These are phyloP conservation scores for Mesocentrotus franciscanus DNA, from an alignment of 53 echinoderm and acorn worm species.

Conservation along the genomic window DNA sequence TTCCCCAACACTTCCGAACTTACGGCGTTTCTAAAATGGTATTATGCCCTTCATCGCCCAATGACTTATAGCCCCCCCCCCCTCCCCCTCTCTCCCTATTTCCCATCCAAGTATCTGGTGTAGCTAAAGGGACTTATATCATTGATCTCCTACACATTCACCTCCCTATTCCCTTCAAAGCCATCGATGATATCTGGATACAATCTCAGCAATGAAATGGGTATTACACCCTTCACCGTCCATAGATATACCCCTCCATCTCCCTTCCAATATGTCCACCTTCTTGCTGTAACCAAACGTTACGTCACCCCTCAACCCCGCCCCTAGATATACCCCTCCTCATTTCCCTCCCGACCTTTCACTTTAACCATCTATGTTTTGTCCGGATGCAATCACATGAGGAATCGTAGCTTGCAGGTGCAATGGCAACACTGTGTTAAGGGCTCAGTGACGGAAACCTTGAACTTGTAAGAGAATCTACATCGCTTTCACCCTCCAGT, in stretches of 20 bases:
- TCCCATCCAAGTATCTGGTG: neutral
- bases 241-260: neutral
- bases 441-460: neutral
- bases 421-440: neutral
- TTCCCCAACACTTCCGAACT: too few species aligned
- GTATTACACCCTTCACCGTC: neutral
- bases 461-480: slow-evolving; percentile 8
- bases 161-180: too few species aligned
- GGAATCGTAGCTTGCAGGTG: slow-evolving; percentile 5
- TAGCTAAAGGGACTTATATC: neutral
- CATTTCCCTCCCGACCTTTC: neutral
- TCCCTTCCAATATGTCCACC: neutral
- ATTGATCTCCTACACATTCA: too few species aligned
- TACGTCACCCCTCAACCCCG: neutral
- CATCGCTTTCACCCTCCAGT: neutral
- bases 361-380: neutral
- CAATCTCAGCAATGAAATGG: too few species aligned
- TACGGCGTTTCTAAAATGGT: too few species aligned
- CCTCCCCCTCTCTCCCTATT: too few species aligned
- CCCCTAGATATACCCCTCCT: neutral
- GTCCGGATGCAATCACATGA: neutral
- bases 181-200: too few species aligned
- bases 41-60: too few species aligned
- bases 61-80: too few species aligned
- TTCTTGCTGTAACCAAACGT: too few species aligned